These are phyloP conservation scores for Cichlasoma orientale DNA, from an alignment of 2,797 vertebrate species.

Conservation along the genomic window DNA sequence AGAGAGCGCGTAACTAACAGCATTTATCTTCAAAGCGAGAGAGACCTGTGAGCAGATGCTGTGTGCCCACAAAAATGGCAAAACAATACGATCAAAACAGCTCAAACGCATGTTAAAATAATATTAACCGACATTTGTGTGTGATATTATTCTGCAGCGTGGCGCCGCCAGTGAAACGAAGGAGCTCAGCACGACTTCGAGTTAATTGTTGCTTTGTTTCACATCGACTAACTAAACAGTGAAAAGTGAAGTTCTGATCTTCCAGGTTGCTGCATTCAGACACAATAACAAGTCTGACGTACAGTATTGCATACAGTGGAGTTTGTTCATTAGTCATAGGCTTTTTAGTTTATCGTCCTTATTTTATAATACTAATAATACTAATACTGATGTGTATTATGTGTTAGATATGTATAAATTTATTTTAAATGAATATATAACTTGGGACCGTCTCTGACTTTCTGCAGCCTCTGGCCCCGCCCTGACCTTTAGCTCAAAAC, in stretches of 20 bases:
- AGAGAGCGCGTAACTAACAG: too few relatives aligned
- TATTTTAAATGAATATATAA: neutral
- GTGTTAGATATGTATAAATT: too few relatives aligned
- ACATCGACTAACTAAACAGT: neutral
- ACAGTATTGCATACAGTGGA: rapidly evolving
- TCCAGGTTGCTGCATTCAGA: neutral
- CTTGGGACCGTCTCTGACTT: too few relatives aligned
- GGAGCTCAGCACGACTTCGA: neutral
- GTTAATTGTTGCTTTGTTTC: neutral
- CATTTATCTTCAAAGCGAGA: too few relatives aligned
- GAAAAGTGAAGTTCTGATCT: neutral
- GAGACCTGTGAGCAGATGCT: too few relatives aligned
- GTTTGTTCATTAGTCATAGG: neutral
- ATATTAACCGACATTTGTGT: neutral
- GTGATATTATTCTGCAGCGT: neutral
- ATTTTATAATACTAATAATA: too few relatives aligned
- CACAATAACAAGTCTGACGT: neutral
- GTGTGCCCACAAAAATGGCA: too few relatives aligned
- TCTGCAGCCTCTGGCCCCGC: too few relatives aligned
- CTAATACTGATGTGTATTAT: neutral
- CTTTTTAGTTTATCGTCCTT: too few relatives aligned
- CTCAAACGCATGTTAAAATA: neutral
- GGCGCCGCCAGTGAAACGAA: neutral
- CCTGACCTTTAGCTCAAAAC: neutral
- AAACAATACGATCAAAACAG: neutral